These are phyloP conservation scores for Pedionomus torquatus DNA, from an alignment of 2,113 vertebrate species.

Conservation along the genomic window DNA sequence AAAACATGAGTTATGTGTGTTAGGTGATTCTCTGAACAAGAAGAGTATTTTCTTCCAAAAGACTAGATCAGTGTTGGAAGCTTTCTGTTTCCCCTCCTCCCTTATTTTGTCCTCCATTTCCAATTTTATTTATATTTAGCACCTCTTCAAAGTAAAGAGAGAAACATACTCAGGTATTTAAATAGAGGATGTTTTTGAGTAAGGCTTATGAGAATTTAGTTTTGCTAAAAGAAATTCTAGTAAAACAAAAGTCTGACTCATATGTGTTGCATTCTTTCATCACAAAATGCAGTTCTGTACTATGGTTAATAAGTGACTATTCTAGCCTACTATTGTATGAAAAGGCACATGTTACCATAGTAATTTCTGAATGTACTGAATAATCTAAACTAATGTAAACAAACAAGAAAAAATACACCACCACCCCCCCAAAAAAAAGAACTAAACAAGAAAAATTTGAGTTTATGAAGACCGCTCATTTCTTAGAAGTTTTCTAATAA, in stretches of 20 bases:
- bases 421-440: neutral
- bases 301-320: neutral
- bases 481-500: neutral
- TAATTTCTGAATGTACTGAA: neutral
- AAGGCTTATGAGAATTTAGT: neutral
- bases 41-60: neutral
- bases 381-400: neutral
- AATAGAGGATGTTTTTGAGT: neutral
- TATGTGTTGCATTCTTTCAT: neutral
- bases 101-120: neutral
- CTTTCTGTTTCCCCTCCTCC: neutral
- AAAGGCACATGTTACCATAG: neutral
- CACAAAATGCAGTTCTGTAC: neutral
- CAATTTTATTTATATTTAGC: neutral
- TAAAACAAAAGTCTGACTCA: neutral
- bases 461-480: neutral
- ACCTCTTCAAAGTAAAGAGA: neutral
- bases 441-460: neutral
- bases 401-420: neutral
- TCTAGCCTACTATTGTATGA: neutral
- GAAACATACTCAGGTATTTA: neutral
- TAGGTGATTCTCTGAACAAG: neutral
- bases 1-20: neutral
- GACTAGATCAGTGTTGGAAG: neutral
- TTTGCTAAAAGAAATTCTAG: neutral